Evolutionary conservation across 2,113 vertebrate genomes (phyloP).

Genomic region (Mesoclemmys tuberculata): DNA sequence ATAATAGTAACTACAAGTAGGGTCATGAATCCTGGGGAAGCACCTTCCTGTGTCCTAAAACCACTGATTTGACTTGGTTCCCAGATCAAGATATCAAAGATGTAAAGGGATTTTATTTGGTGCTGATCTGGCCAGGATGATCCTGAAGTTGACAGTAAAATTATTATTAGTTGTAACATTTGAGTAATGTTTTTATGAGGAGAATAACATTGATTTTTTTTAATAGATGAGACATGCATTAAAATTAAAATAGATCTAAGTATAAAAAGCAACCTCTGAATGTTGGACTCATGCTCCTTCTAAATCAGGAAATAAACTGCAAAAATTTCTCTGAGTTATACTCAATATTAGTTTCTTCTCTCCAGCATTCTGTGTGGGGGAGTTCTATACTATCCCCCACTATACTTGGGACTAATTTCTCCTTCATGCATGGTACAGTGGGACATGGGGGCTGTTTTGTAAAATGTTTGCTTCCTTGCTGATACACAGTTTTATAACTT

Average conservation of each 20-base stretch:
- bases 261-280: background rate
- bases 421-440: background rate
- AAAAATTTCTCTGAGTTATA: background rate
- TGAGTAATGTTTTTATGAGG: background rate
- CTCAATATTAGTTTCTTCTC: rapidly evolving
- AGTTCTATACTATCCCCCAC: no score
- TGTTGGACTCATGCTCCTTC: background rate
- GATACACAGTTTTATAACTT: background rate
- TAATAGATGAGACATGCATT: background rate
- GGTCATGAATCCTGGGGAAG: rapidly evolving
- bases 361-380: rapidly evolving
- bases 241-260: background rate
- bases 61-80: rapidly evolving
- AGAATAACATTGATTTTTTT: background rate
- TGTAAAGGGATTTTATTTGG: no score
- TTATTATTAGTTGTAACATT: background rate
- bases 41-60: rapidly evolving
- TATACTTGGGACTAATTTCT: background rate
- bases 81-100: rapidly evolving
- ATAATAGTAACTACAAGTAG: rapidly evolving
- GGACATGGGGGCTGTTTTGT: background rate
- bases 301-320: background rate
- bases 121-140: background rate
- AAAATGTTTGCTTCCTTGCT: background rate
- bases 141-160: background rate